Evolutionary conservation across 2,797 vertebrate genomes (phyloP).

Genomic region (Chromobotia macracanthus): DNA sequence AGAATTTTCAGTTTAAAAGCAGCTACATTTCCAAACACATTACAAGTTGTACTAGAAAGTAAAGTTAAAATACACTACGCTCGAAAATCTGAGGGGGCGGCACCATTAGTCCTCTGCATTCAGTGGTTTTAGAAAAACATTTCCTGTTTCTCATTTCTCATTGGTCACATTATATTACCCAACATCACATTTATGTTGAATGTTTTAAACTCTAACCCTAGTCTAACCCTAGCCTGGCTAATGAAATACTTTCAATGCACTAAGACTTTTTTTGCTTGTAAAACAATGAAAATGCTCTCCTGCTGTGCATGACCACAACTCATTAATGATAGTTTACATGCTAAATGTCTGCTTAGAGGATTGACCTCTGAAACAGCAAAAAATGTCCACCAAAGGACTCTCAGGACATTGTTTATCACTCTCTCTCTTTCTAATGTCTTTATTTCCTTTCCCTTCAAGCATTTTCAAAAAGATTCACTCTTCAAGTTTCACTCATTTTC

Average conservation of each 20-base stretch:
- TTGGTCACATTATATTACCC: background rate
- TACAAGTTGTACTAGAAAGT: background rate
- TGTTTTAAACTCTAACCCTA: background rate
- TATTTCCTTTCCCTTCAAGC: constrained; percentile 53
- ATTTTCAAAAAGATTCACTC: constrained; percentile 11
- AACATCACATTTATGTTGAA: background rate
- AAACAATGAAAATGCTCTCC: constrained; percentile 29
- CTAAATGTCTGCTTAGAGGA: constrained; percentile 28
- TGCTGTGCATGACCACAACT: constrained; percentile 19
- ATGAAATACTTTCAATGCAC: background rate
- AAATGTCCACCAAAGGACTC: constrained; percentile 40
- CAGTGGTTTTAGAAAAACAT: background rate
- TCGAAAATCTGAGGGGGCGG: background rate
- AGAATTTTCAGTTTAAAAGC: too few relatives aligned
- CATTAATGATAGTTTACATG: constrained; percentile 12
- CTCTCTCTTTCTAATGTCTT: constrained; percentile 36
- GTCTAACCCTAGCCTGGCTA: background rate
- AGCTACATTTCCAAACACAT: background rate
- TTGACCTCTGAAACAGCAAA: constrained; percentile 41
- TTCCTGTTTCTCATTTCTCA: background rate
- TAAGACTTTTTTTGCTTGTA: constrained; percentile 1
- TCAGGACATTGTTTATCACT: constrained; percentile 40
- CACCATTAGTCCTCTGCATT: background rate
- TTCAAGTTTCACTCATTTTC: constrained; percentile 34
- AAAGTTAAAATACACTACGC: background rate